These are phyloP conservation scores for Pedicia rivosa DNA, from an alignment of 2,888 invertebrate species.

Conservation along the genomic window DNA sequence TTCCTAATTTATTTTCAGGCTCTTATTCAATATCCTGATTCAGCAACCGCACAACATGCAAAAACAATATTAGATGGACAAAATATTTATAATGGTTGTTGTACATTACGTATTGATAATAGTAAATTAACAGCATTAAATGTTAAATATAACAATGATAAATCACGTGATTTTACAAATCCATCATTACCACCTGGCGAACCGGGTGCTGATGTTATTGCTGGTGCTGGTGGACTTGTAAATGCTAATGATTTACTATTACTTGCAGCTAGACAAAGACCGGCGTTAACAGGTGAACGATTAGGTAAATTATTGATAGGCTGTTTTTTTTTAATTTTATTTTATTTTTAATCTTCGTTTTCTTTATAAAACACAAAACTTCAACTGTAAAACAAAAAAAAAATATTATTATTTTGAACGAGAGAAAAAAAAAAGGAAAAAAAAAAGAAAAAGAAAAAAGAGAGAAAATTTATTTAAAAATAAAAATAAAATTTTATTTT, in stretches of 20 bases:
- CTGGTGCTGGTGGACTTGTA: constrained; percentile 35
- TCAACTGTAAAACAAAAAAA: too few species aligned
- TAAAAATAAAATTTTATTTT: too few species aligned
- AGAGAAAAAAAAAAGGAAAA: too few species aligned
- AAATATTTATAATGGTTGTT: constrained; percentile 99
- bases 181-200: constrained; percentile 95
- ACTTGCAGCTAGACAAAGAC: constrained; percentile 30
- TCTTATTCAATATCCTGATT: constrained; percentile 96
- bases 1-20: constrained; percentile 59
- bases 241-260: constrained; percentile 38
- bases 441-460: too few species aligned
- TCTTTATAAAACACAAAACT: too few species aligned
- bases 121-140: constrained; percentile 96
- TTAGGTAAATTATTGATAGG: too few species aligned
- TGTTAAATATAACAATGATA: constrained; percentile 99
- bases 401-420: too few species aligned
- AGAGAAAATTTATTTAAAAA: too few species aligned
- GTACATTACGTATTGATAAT: constrained; percentile 97
- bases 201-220: constrained; percentile 41
- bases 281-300: constrained; percentile 29
- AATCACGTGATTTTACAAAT: constrained; percentile 98
- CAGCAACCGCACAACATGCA: constrained; percentile 91
- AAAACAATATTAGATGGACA: constrained; percentile 95
- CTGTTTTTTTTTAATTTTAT: too few species aligned
- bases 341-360: too few species aligned